Evolutionary conservation across 2,888 invertebrate genomes (phyloP).

Genomic region (Hylaea fasciaria): DNA sequence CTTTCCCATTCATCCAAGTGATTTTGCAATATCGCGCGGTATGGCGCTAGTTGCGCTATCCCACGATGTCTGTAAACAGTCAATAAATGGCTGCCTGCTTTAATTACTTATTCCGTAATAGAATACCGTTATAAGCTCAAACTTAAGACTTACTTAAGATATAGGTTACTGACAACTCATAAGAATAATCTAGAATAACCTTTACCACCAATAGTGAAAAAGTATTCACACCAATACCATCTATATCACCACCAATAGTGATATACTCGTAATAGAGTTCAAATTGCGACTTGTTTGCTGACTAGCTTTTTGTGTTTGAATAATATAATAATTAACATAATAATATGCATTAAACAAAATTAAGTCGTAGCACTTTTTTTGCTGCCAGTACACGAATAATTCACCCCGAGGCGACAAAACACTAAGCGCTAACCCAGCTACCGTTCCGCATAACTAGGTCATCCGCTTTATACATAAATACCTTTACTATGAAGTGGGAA

Average conservation of each 20-base stretch:
- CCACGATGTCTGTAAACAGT: conserved; percentile 23
- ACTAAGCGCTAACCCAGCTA: conserved; percentile 39
- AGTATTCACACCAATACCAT: no score
- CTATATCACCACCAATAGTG: no score
- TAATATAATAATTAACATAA: no score
- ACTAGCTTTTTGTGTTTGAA: no score
- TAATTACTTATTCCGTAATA: conserved; percentile 27
- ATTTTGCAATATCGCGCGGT: conserved; percentile 21
- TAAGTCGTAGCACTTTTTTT: conserved; percentile 24
- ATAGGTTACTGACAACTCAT: no score
- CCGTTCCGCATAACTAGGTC: conserved; percentile 38
- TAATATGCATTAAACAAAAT: background rate
- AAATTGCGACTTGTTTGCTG: no score
- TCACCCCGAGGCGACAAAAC: conserved; percentile 35
- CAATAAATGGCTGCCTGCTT: conserved; percentile 21
- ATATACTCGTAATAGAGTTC: no score
- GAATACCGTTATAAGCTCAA: conserved; percentile 14
- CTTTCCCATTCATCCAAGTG: conserved; percentile 19
- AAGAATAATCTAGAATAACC: no score
- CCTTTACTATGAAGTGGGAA: conserved; percentile 20
- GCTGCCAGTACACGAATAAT: conserved; percentile 26
- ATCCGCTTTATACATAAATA: conserved; percentile 26
- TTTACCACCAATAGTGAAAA: background rate
- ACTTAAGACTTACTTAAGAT: conserved; percentile 7
- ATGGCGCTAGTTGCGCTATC: conserved; percentile 19